Conservation (phyloP, 1,140 invertebrate genomes). For the Zaprionus vittiger region DNA sequence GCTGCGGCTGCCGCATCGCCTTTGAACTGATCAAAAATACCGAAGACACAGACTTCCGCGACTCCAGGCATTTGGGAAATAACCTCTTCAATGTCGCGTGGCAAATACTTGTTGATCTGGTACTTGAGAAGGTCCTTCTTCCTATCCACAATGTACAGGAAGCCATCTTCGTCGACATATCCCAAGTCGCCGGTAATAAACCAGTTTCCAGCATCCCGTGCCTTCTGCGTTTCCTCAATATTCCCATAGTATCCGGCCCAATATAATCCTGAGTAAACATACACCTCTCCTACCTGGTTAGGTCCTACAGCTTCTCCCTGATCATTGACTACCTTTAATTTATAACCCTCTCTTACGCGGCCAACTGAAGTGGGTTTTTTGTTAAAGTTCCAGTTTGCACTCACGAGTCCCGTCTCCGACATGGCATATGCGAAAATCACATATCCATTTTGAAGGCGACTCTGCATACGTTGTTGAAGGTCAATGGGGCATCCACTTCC, state of each 20-base stretch:
- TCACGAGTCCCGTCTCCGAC: not conserved
- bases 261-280: not conserved
- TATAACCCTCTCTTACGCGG: not conserved
- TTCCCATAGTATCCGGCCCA: not conserved
- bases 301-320: not conserved
- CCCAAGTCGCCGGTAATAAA: not conserved
- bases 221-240: not conserved
- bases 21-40: not conserved
- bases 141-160: conserved; percentile 3
- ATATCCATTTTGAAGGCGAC: not conserved
- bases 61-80: conserved; percentile 1
- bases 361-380: not conserved
- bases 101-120: not conserved
- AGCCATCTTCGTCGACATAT: conserved; percentile 1
- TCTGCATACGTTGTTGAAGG: not conserved
- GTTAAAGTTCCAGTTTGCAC: not conserved
- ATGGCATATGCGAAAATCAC: not conserved
- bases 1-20: not conserved
- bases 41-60: not conserved
- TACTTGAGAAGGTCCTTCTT: not conserved
- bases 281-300: not conserved
- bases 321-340: not conserved
- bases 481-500: not conserved
- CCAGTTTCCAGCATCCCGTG: not conserved
- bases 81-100: not conserved